Evolutionary conservation across 2,888 invertebrate species (phyloP).

Genomic region (Cephus nigrinus): DNA sequence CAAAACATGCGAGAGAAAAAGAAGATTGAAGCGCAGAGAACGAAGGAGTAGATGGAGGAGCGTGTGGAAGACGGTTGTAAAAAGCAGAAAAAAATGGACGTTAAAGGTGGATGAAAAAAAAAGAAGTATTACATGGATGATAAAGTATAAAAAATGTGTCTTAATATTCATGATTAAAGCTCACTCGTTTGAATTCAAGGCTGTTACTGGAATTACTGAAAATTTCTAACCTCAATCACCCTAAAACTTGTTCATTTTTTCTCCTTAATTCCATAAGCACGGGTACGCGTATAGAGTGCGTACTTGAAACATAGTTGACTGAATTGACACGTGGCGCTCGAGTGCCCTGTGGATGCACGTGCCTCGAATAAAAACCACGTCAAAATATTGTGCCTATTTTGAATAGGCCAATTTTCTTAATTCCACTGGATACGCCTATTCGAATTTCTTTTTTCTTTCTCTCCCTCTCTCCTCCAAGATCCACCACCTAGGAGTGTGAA

Average conservation of each 20-base stretch:
- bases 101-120: background rate
- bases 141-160: background rate
- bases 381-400: conserved; percentile 52
- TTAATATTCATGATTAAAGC: background rate
- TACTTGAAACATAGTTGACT: background rate
- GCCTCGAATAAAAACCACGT: conserved; percentile 59
- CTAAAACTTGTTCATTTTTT: background rate
- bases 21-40: conserved; percentile 25
- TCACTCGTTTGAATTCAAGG: background rate
- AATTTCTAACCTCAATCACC: background rate
- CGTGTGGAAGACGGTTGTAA: conserved; percentile 19
- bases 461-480: background rate
- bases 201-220: background rate
- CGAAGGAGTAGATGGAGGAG: conserved; percentile 28
- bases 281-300: background rate
- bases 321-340: conserved; percentile 45
- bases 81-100: conserved; percentile 4
- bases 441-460: background rate
- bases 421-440: background rate
- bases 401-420: conserved; percentile 57
- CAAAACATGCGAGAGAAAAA: conserved; percentile 48
- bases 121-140: background rate
- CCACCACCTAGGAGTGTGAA: background rate
- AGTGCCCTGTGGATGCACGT: conserved; percentile 54
- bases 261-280: conserved; percentile 13